A percentile compares a stretch with the other conserved stretches of the same genome.
Evolutionary conservation across 2,113 vertebrate species (phyloP).

Genomic region (Rhinolophus ferrumequinum): DNA sequence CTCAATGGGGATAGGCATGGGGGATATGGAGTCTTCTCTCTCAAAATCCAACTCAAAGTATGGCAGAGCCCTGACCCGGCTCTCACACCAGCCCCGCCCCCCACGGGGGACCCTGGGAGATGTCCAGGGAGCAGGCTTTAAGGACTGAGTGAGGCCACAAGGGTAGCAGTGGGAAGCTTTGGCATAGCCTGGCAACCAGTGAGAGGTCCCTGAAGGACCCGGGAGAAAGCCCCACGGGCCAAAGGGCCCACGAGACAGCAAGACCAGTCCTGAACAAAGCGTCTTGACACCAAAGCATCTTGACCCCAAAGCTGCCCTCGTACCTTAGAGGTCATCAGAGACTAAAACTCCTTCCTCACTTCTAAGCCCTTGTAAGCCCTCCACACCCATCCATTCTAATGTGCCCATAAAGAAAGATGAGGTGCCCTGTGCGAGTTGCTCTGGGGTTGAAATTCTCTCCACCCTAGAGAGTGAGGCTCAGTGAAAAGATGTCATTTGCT

Average conservation of each 20-base stretch:
- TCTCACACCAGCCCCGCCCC: neutral
- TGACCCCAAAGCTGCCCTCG: neutral
- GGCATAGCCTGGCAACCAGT: no score
- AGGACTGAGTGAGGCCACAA: neutral
- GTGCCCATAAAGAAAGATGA: neutral
- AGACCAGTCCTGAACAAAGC: neutral
- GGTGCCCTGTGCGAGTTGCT: no score
- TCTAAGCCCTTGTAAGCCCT: neutral
- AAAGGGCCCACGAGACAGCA: neutral
- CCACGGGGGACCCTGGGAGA: fast-evolving
- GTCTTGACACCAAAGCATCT: neutral
- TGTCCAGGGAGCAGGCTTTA: neutral
- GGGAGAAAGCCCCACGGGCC: neutral
- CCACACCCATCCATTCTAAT: neutral
- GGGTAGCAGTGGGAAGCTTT: neutral
- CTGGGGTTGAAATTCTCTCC: neutral
- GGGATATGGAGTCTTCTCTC: neutral
- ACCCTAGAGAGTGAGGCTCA: neutral
- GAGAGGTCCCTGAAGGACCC: neutral
- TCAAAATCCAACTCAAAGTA: neutral
- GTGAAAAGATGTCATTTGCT: neutral
- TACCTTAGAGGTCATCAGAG: neutral
- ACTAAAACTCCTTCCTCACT: neutral
- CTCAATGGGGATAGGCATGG: no score
- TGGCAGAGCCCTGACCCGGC: fast-evolving